Conservation (phyloP, 2,888 invertebrate genomes). For the Drosophila robusta region DNA sequence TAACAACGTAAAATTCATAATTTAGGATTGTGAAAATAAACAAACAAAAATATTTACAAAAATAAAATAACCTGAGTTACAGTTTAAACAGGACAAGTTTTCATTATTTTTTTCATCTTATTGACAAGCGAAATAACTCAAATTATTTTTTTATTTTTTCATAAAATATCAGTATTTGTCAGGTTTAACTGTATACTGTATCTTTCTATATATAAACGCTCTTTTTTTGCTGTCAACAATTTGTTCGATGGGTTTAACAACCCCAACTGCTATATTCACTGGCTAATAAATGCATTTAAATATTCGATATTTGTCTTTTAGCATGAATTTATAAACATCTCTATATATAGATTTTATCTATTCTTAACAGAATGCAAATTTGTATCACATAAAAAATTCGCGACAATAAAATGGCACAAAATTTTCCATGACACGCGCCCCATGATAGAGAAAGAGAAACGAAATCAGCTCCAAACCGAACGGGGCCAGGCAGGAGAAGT, state of each 20-base stretch:
- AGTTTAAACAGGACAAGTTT: neutral
- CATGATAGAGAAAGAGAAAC: constrained; percentile 17
- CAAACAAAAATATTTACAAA: constrained; percentile 1
- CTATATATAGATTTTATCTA: constrained; percentile 22
- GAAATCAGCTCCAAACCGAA: constrained; percentile 5
- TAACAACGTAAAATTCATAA: constrained; percentile 32
- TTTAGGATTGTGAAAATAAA: constrained; percentile 9
- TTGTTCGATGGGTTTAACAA: constrained; percentile 31
- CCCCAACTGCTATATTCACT: constrained; percentile 27
- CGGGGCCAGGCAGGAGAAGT: neutral
- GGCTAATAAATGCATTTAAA: constrained; percentile 45
- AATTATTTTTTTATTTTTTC: neutral
- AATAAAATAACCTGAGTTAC: neutral
- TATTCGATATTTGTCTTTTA: constrained; percentile 3
- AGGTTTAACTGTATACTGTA: neutral
- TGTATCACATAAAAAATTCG: constrained; percentile 18
- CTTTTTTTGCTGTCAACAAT: constrained; percentile 16
- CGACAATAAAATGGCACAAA: constrained; percentile 29
- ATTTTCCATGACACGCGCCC: constrained; percentile 58
- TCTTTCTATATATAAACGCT: neutral
- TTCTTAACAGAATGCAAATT: constrained; percentile 56
- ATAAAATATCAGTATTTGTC: neutral
- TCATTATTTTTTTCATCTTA: constrained; percentile 6
- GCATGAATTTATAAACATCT: constrained; percentile 4
- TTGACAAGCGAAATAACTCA: neutral